Evolutionary conservation across 1,140 invertebrate genomes (phyloP), one percentile per base, ranked within the genome.

Genomic region (Caenorhabditis briggsae): DNA sequence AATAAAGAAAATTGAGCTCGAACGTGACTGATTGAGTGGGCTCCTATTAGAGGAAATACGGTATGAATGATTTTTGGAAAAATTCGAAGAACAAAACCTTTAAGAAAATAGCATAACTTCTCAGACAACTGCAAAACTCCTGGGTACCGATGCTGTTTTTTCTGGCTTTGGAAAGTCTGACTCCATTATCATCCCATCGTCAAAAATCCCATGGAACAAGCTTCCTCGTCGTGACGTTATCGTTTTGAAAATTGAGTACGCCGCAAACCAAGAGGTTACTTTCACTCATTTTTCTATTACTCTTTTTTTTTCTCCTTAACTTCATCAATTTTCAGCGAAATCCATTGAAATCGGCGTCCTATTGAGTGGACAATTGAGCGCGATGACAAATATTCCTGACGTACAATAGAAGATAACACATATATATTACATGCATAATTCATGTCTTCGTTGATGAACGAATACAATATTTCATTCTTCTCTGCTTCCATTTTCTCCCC

Each of bases 201-300:
- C 86, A 9, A 70, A 78, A 16, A 82, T 78, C 33, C 82, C 74
- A 1, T 90, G 87, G 85, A 74, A 86, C 20, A 61, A 90, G 33
- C 46, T 87, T 7, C 90, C 85, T 14, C 65, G 48, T 53, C 85
- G 58, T 16, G 90, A 90, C 50, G 84, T 85, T 1, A 86, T 92
- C 58, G 88, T 92, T 12, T 65, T 91, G 16, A 91, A 91, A 78
- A 90, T 91, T 48, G 90, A 91, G 86, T 88, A 88, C 86, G 90
- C 90, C 20, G 90, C 86, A 46, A 70, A 14, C n/a, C 41, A 46
- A 8, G 33, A 64, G 7, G 61, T 58, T n/a, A 33, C 33, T 33
- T 2, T 33, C 3, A 3, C 33, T 33, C 3, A 33, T 33, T 33
- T 33, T 33, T 33, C 33, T 33, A 33, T 33, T 33, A 33, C 33